These are phyloP conservation scores for Toxotes lorentzi DNA, from an alignment of 2,797 vertebrate species.

Conservation along the genomic window DNA sequence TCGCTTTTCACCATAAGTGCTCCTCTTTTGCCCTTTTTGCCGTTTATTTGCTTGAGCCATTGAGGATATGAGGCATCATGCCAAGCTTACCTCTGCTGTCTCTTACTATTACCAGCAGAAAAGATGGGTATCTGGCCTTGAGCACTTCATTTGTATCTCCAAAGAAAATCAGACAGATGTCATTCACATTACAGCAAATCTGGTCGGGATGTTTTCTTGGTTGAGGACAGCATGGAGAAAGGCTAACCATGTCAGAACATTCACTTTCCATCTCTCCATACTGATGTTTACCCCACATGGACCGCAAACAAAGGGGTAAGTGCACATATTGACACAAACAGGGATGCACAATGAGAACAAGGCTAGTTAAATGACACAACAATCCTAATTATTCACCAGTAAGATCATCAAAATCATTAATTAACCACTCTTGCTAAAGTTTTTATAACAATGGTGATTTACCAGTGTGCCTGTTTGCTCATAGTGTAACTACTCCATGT, in stretches of 20 bases:
- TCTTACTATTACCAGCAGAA: constrained; percentile 69
- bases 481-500: too few species aligned
- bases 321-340: constrained; percentile 7
- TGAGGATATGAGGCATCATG: constrained; percentile 48
- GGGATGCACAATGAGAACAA: neutral
- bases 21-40: constrained; percentile 40
- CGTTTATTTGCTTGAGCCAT: constrained; percentile 35
- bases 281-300: constrained; percentile 11
- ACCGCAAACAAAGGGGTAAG: constrained; percentile 3
- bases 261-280: constrained; percentile 40
- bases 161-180: constrained; percentile 77
- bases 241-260: constrained; percentile 37
- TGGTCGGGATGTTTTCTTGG: constrained; percentile 56
- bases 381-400: neutral
- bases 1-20: neutral
- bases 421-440: neutral
- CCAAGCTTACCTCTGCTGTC: constrained; percentile 72
- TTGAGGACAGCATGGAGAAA: constrained; percentile 42
- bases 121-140: constrained; percentile 58
- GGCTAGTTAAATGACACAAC: neutral
- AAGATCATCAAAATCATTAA: neutral
- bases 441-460: neutral
- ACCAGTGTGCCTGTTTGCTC: neutral
- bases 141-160: constrained; percentile 67
- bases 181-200: constrained; percentile 73